These are phyloP conservation scores for Drosophila kikkawai DNA, from an alignment of 1,140 invertebrate genomes.

Conservation along the genomic window DNA sequence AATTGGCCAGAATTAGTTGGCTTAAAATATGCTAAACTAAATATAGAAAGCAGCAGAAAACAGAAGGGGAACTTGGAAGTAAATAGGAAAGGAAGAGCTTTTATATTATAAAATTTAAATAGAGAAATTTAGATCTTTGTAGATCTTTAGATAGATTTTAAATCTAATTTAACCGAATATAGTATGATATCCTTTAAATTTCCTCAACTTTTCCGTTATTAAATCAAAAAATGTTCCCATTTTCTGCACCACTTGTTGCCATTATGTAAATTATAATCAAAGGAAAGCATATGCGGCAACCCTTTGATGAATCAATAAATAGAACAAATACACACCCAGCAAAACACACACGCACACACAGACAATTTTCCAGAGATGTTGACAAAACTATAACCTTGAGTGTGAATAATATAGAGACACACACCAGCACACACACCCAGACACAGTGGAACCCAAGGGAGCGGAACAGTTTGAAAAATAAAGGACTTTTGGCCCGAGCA, in stretches of 20 bases:
- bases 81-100: neutral
- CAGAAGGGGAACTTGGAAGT: neutral
- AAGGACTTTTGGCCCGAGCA: conserved; percentile 30
- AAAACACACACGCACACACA: neutral
- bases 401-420: conserved; percentile 13
- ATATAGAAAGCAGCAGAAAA: conserved; percentile 10
- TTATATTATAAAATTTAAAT: neutral
- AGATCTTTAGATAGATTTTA: no score
- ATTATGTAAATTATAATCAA: conserved; percentile 54
- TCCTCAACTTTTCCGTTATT: neutral
- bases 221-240: neutral
- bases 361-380: conserved; percentile 37
- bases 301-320: conserved; percentile 47
- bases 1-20: conserved; percentile 32
- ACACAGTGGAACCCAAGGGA: conserved; percentile 5
- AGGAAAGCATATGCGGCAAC: conserved; percentile 11
- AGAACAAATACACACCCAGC: conserved; percentile 42
- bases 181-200: neutral
- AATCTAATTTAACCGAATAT: no score
- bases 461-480: conserved; percentile 38
- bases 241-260: conserved; percentile 41
- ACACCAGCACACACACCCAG: neutral
- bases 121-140: neutral
- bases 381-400: conserved; percentile 59
- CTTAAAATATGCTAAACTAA: conserved; percentile 30